phyloP scores from a whole-genome alignment of 2,113 vertebrate species.

The Furnarius figulus region DNA sequence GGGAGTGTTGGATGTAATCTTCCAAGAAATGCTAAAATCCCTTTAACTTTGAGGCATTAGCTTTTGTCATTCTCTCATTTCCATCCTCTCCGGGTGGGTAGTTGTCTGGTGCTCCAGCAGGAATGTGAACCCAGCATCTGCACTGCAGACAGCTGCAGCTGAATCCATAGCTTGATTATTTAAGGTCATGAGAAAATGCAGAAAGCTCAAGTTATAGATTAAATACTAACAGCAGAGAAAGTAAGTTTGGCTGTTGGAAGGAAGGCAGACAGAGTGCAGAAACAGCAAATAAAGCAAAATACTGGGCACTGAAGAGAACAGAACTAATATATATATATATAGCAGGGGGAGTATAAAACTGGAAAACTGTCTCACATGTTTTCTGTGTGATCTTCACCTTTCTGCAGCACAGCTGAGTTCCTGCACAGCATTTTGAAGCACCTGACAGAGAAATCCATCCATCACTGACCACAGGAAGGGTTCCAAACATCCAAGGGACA shows the following conservation, averaged over 20 bases:
- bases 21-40: neutral
- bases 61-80: neutral
- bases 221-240: neutral
- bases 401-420: neutral
- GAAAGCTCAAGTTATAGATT: neutral
- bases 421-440: neutral
- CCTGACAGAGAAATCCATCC: neutral
- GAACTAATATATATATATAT: neutral
- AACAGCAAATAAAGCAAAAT: neutral
- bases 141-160: neutral
- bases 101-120: neutral
- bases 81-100: neutral
- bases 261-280: neutral
- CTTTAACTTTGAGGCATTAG: neutral
- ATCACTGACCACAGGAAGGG: accelerated
- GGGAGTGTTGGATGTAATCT: neutral
- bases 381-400: neutral
- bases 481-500: neutral
- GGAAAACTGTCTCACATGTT: neutral
- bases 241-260: neutral
- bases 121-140: neutral
- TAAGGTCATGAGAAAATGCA: neutral
- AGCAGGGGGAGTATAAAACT: accelerated
- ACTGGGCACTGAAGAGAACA: neutral
- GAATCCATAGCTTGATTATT: neutral